These are phyloP conservation scores for Ophion ellenae DNA, from an alignment of 2,888 invertebrate genomes.

Conservation along the genomic window DNA sequence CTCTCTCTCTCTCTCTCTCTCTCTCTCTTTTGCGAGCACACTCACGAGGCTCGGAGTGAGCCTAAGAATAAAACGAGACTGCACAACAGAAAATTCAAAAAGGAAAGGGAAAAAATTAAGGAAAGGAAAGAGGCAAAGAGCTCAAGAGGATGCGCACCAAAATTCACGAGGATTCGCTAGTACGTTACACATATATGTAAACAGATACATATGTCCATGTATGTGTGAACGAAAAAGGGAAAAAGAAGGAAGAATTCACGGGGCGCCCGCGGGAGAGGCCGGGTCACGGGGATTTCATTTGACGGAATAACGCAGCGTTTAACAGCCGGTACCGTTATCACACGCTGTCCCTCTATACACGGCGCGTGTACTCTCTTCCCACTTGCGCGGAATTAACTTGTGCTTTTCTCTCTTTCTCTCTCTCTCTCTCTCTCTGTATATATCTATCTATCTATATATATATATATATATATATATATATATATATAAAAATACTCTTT, in stretches of 20 bases:
- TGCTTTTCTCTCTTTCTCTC: not conserved
- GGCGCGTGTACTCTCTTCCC: slow-evolving; percentile 45
- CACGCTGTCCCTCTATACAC: slow-evolving; percentile 53
- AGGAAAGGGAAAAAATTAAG: not conserved
- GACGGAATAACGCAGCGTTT: slow-evolving; percentile 82
- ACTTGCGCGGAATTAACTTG: slow-evolving; percentile 22
- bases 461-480: too few relatives aligned
- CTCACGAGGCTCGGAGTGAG: not conserved
- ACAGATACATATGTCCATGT: not conserved
- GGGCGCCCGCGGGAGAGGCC: slow-evolving; percentile 67
- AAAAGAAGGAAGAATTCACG: slow-evolving; percentile 60
- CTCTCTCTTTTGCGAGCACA: too few relatives aligned
- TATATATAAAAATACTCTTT: too few relatives aligned
- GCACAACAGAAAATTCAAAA: not conserved
- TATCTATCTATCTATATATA: too few relatives aligned
- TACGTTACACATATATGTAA: not conserved
- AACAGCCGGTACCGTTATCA: slow-evolving; percentile 82
- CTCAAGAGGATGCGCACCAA: not conserved
- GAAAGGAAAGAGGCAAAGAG: not conserved
- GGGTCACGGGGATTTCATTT: slow-evolving; percentile 82
- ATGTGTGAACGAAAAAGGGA: slow-evolving; percentile 21
- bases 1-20: too few relatives aligned
- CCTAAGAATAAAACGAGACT: not conserved
- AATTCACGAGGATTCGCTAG: slow-evolving; percentile 15
- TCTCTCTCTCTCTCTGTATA: slow-evolving; percentile 27